Evolutionary conservation across 2,888 invertebrate species (phyloP), one percentile per base, ranked within the genome.

Genomic region (Xylota segnis): DNA sequence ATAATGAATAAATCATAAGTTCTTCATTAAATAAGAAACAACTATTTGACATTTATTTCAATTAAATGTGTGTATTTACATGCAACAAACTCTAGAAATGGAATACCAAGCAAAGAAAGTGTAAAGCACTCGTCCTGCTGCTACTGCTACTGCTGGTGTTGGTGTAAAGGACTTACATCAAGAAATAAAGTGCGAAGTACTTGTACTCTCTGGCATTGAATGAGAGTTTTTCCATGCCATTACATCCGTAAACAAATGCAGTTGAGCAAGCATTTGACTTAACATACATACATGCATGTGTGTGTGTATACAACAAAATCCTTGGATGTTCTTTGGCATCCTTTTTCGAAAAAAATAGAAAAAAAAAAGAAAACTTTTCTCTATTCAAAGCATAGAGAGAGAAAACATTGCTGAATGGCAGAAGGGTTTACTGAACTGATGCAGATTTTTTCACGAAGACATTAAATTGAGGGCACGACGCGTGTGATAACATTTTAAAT

Each of bases 221-320:
- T 83, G 77, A 71, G 59, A 77, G 52, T 72, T 77, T 83, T 77
- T 83, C 83, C 83, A 77, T 83, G 83, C 83, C 83, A 83, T 83
- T 83, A 77, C 65, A 83, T 77, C 65, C 65, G 77, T 77, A 72
- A 72, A 77, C 83, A 77, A 83, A 77, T 83, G 77, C 83, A 72
- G 77, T 72, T 77, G 40, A 74, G 58, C 59, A 52, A 72, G 79
- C 65, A 58, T 66, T 79, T 74, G 71, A 72, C 71, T 77, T 78
- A 10, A 34, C 34, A 34, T 34, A 34, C 34, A 27, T 29, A 4
- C 9, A 34, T 9, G 14, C 18, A 14, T 32, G 34, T 40, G n/a
- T 32, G 27, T 43, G 14, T 50, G 45, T 47, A 29, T 37, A 56
- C 12, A 52, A 54, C 29, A 63, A 27, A 47, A 12, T 47, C 54